These are phyloP conservation scores for Electrophaes corylata DNA, from an alignment of 2,888 invertebrate species.

Conservation along the genomic window DNA sequence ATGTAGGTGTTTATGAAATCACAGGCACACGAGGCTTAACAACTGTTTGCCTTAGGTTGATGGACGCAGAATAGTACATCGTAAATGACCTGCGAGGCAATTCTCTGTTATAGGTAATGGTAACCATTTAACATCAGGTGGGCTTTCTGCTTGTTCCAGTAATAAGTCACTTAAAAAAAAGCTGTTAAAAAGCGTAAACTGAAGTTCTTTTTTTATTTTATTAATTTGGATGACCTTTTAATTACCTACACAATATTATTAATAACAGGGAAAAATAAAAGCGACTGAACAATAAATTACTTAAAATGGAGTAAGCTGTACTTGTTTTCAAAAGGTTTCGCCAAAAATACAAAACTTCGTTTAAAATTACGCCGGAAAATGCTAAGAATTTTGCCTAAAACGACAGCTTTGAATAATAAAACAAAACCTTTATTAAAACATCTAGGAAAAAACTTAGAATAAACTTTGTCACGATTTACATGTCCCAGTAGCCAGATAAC, in stretches of 20 bases:
- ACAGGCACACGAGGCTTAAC: too few species aligned
- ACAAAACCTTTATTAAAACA: constrained; percentile 25
- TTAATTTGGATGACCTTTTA: too few species aligned
- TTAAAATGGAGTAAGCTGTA: neutral
- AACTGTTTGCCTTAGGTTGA: too few species aligned
- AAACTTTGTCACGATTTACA: constrained; percentile 24
- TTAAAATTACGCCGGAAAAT: constrained; percentile 9
- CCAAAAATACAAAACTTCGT: constrained; percentile 17
- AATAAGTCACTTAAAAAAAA: too few species aligned
- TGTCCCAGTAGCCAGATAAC: constrained; percentile 9
- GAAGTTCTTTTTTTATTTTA: too few species aligned
- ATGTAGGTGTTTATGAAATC: too few species aligned
- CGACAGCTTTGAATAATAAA: constrained; percentile 23
- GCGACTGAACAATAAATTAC: neutral
- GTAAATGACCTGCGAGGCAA: too few species aligned
- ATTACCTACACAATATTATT: neutral
- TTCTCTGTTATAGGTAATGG: too few species aligned
- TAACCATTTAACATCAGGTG: too few species aligned
- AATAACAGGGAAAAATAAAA: neutral
- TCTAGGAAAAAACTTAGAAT: constrained; percentile 18
- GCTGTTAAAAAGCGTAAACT: too few species aligned
- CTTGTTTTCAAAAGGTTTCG: constrained; percentile 9
- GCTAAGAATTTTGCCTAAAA: constrained; percentile 17
- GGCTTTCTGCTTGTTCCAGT: too few species aligned
- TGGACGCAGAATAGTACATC: too few species aligned